These are phyloP conservation scores for Dysdera silvatica DNA, from an alignment of 1,140 invertebrate species.

Conservation along the genomic window DNA sequence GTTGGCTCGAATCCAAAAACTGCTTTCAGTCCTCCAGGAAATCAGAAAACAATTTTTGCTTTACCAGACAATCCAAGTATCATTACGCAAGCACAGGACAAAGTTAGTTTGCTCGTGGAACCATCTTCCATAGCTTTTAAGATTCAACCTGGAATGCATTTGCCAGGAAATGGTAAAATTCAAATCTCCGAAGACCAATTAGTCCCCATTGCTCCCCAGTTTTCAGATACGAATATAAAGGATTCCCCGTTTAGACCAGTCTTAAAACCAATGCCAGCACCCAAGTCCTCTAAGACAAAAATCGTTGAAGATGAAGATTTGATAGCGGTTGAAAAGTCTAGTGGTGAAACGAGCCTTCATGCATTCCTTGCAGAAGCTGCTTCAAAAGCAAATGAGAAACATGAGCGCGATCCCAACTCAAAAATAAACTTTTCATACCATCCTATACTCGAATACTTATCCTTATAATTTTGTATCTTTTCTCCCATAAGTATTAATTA, in stretches of 20 bases:
- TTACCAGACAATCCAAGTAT: too few species aligned
- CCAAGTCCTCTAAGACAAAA: background rate
- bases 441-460: slow-evolving; percentile 35
- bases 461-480: too few species aligned
- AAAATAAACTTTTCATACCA: slow-evolving; percentile 36
- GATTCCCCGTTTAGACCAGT: background rate
- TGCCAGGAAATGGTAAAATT: background rate
- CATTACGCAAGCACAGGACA: background rate
- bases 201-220: background rate
- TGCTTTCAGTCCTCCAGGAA: too few species aligned
- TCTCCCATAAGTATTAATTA: too few species aligned
- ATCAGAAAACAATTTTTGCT: too few species aligned
- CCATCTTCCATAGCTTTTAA: slow-evolving; percentile 5
- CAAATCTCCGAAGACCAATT: slow-evolving; percentile 8
- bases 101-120: background rate
- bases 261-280: slow-evolving; percentile 11
- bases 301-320: slow-evolving; percentile 19
- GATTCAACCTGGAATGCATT: slow-evolving; percentile 15
- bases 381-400: background rate
- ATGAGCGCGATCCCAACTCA: slow-evolving; percentile 4
- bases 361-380: slow-evolving; percentile 12
- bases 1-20: too few species aligned
- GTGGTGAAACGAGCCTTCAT: background rate
- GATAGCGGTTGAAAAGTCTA: slow-evolving; percentile 20
- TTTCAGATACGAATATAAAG: background rate